phyloP scores from a whole-genome alignment of 92 coral and sea anemone genomes.

The Scolanthus callimorphus region DNA sequence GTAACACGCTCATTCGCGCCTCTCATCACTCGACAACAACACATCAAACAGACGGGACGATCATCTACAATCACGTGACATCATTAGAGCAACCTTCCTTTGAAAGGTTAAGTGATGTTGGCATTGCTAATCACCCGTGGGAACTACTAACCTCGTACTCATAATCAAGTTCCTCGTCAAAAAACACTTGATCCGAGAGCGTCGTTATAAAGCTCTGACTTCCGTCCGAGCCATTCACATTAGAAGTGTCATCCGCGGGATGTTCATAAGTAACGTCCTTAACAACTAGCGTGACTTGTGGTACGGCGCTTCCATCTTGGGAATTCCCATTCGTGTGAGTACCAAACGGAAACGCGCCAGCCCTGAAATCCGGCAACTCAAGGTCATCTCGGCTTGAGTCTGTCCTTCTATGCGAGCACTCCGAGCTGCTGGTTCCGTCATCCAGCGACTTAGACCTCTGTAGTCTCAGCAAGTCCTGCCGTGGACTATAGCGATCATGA shows the following conservation, averaged over 20 bases:
- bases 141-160: conserved; percentile 79
- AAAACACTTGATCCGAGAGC: conserved; percentile 89
- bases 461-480: conserved; percentile 67
- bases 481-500: conserved; percentile 85
- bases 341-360: conserved; percentile 53
- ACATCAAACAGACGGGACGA: no score
- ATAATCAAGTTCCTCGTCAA: conserved; percentile 95
- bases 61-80: no score
- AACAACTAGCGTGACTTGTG: conserved; percentile 53
- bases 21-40: no score
- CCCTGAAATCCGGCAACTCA: conserved; percentile 63
- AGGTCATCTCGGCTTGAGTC: conserved; percentile 77
- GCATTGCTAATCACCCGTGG: not conserved
- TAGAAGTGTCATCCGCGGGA: conserved; percentile 55
- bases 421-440: conserved; percentile 89
- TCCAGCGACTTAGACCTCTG: conserved; percentile 72
- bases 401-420: conserved; percentile 70
- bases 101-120: not conserved
- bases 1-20: no score
- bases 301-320: conserved; percentile 47
- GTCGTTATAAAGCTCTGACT: conserved; percentile 64
- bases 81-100: no score
- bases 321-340: conserved; percentile 32
- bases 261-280: conserved; percentile 58
- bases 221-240: conserved; percentile 23